Percentiles rank a stretch among this genome's conserved stretches.
phyloP scores from a whole-genome alignment of 2,888 invertebrate species.

The Ceriagrion tenellum region DNA sequence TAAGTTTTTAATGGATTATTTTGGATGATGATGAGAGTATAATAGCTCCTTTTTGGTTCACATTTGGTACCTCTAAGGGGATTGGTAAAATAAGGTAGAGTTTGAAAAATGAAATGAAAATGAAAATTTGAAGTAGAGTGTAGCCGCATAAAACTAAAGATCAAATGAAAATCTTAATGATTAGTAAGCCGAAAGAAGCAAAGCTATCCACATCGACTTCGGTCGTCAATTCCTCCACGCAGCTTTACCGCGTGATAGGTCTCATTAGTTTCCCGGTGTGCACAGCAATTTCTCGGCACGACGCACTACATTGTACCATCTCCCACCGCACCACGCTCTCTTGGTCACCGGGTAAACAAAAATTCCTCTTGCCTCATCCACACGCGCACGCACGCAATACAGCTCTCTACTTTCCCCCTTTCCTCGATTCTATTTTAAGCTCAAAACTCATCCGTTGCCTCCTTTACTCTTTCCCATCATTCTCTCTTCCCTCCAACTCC shows the following conservation, averaged over 20 bases:
- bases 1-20: no score
- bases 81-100: no score
- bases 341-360: background rate
- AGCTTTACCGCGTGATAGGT: background rate
- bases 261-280: background rate
- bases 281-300: background rate
- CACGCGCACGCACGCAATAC: no score
- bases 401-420: background rate
- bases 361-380: background rate
- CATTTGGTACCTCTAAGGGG: no score
- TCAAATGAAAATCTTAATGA: background rate
- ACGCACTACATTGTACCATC: background rate
- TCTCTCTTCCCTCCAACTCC: background rate
- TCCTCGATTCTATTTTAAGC: background rate
- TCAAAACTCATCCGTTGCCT: background rate
- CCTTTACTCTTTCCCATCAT: background rate
- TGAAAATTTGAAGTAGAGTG: no score
- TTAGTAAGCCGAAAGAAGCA: background rate
- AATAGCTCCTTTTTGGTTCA: no score
- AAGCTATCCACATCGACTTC: background rate
- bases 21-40: no score
- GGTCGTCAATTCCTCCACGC: background rate
- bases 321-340: background rate
- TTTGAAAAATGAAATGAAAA: no score
- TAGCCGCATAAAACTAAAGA: no score